phyloP scores from a whole-genome alignment of 2,888 invertebrate genomes.

The Parnassius smintheus region DNA sequence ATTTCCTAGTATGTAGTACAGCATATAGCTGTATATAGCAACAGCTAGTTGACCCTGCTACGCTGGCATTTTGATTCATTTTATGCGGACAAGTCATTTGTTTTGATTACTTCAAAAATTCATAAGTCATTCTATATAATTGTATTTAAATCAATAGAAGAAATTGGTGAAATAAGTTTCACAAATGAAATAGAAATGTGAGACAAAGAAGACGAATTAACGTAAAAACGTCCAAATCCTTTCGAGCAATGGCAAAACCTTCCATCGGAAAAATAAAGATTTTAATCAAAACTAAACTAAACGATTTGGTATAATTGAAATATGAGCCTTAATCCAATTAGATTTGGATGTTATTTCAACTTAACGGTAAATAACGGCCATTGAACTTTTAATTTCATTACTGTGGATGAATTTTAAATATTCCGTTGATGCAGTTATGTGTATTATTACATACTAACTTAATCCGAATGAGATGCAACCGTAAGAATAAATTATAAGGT shows the following conservation, averaged over 20 bases:
- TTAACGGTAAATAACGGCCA: not conserved
- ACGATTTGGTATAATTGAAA: slow-evolving; percentile 36
- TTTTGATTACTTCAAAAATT: slow-evolving; percentile 21
- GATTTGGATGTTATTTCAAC: slow-evolving; percentile 30
- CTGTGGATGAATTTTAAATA: too few relatives aligned
- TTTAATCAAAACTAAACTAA: slow-evolving; percentile 40
- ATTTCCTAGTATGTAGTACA: too few relatives aligned
- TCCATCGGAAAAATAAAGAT: slow-evolving; percentile 50
- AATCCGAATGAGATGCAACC: too few relatives aligned
- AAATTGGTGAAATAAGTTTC: slow-evolving; percentile 61
- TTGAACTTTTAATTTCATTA: too few relatives aligned
- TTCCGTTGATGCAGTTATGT: too few relatives aligned
- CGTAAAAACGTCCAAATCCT: slow-evolving; percentile 74
- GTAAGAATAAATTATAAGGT: too few relatives aligned
- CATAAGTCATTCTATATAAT: slow-evolving; percentile 31
- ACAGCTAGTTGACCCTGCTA: too few relatives aligned
- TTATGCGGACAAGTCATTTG: too few relatives aligned
- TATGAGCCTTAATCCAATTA: slow-evolving; percentile 37
- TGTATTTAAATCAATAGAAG: slow-evolving; percentile 52
- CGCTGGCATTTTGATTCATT: too few relatives aligned
- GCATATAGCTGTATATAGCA: too few relatives aligned
- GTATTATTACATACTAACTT: too few relatives aligned
- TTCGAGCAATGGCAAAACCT: slow-evolving; percentile 75
- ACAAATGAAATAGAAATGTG: slow-evolving; percentile 65
- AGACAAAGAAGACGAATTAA: slow-evolving; percentile 77